Percentiles rank a stretch among this genome's conserved stretches.
Conservation (phyloP, 2,113 vertebrate species). For the Macrotis lagotis region DNA sequence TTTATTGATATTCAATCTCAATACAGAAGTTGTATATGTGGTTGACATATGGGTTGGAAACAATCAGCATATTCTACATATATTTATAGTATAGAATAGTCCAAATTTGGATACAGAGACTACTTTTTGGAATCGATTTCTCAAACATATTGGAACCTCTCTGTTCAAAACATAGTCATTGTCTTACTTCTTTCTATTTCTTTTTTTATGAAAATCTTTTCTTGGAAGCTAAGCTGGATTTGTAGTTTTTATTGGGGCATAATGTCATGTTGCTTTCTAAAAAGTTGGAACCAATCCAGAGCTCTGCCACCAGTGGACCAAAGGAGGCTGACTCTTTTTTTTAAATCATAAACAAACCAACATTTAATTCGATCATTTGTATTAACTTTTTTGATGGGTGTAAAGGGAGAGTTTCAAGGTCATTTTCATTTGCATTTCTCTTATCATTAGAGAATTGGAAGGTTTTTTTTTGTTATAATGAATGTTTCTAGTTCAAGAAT, state of each 20-base stretch:
- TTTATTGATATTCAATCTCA: neutral
- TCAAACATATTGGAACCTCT: neutral
- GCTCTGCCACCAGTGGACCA: neutral
- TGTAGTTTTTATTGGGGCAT: neutral
- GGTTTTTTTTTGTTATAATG: neutral
- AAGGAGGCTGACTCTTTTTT: too few species aligned
- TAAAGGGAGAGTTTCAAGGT: neutral
- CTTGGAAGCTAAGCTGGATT: too few species aligned
- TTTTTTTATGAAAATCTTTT: neutral
- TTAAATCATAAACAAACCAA: neutral
- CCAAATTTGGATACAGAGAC: neutral
- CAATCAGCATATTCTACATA: neutral
- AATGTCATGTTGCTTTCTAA: neutral
- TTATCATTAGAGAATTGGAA: too few species aligned
- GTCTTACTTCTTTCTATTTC: neutral
- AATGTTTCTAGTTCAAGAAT: neutral
- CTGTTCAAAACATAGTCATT: neutral
- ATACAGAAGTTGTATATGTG: neutral
- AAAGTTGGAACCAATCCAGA: neutral
- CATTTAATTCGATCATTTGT: neutral
- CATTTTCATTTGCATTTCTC: too few species aligned
- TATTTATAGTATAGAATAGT: neutral
- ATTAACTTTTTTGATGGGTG: neutral
- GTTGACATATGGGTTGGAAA: neutral
- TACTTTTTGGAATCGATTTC: neutral